These are phyloP conservation scores for Nemapogon koenigi DNA, from an alignment of 2,888 invertebrate genomes.

Conservation along the genomic window DNA sequence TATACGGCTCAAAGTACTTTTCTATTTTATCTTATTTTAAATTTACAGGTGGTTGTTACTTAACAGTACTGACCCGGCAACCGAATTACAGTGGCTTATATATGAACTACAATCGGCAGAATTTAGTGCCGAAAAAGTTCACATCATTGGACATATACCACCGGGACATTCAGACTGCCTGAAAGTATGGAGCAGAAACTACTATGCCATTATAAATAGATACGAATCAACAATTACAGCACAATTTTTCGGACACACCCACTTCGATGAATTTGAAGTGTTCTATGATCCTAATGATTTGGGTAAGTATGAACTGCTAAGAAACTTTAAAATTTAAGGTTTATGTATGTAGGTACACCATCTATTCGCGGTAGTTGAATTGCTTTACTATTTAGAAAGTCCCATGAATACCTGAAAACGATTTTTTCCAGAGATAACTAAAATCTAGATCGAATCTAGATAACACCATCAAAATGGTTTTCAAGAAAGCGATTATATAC, in stretches of 20 bases:
- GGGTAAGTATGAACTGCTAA: too few relatives aligned
- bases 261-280: slow-evolving; percentile 92
- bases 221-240: slow-evolving; percentile 90
- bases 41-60: slow-evolving; percentile 82
- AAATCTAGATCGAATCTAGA: too few relatives aligned
- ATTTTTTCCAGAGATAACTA: too few relatives aligned
- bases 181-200: slow-evolving; percentile 95
- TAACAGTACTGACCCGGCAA: slow-evolving; percentile 96
- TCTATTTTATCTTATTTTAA: background rate
- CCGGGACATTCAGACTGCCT: slow-evolving; percentile 93
- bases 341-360: too few relatives aligned
- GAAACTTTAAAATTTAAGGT: too few relatives aligned
- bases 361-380: too few relatives aligned
- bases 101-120: slow-evolving; percentile 94
- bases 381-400: too few relatives aligned
- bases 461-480: too few relatives aligned
- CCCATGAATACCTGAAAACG: too few relatives aligned
- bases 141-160: slow-evolving; percentile 96
- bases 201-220: slow-evolving; percentile 85
- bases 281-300: slow-evolving; percentile 88
- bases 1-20: too few relatives aligned
- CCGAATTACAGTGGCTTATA: slow-evolving; percentile 94
- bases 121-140: slow-evolving; percentile 92
- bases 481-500: too few relatives aligned
- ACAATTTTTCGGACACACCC: slow-evolving; percentile 95